Evolutionary conservation across 2,888 invertebrate species (phyloP).

Genomic region (Ptychoptera contaminata): DNA sequence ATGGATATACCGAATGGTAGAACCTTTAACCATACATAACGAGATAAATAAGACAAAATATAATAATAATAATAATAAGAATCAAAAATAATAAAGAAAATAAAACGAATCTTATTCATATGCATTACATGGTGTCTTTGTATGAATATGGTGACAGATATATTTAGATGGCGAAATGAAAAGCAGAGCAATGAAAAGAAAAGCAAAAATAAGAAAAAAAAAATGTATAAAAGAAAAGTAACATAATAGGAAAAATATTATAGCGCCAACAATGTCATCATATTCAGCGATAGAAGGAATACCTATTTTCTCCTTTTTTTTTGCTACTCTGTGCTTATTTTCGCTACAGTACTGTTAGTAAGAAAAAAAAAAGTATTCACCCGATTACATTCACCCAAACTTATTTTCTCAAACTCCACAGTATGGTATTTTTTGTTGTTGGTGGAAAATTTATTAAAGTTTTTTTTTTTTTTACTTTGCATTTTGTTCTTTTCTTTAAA

Average conservation of each 20-base stretch:
- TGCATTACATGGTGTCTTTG: conserved; percentile 4
- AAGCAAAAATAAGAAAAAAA: conserved; percentile 1
- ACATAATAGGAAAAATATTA: not conserved
- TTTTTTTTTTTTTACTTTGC: not conserved
- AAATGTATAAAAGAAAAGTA: not conserved
- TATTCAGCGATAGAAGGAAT: not conserved
- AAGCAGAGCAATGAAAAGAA: not conserved
- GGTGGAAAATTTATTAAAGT: conserved; percentile 2
- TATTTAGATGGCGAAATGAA: not conserved
- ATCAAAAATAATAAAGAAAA: no score
- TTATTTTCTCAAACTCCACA: not conserved
- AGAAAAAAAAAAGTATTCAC: not conserved
- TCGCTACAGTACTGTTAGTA: no score
- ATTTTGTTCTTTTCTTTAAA: not conserved
- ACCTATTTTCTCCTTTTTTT: not conserved
- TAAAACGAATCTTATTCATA: conserved; percentile 1
- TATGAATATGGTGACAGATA: conserved; percentile 6
- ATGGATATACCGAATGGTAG: no score
- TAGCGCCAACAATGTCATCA: no score
- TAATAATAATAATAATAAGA: no score
- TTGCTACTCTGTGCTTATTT: conserved; percentile 1
- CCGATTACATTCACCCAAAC: not conserved
- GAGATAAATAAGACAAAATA: no score
- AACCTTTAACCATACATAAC: no score
- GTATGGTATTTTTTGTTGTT: no score